Evolutionary conservation across 2,797 vertebrate species (phyloP).

Genomic region (Myotis myotis): DNA sequence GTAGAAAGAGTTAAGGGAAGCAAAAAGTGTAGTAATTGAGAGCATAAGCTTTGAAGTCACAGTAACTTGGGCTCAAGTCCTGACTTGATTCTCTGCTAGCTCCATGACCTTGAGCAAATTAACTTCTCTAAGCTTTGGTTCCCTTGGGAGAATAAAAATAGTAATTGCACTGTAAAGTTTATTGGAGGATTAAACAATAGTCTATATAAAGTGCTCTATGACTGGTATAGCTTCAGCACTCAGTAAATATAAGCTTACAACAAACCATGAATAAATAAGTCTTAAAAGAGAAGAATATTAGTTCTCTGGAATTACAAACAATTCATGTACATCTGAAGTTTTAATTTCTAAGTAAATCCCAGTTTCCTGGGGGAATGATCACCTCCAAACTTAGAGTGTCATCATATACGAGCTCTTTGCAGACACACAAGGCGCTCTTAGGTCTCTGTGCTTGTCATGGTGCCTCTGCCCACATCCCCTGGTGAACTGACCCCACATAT

Average conservation of each 20-base stretch:
- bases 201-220: background rate
- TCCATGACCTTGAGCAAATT: slow-evolving; percentile 31
- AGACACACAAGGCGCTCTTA: background rate
- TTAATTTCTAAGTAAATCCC: background rate
- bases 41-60: background rate
- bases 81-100: background rate
- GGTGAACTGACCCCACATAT: background rate
- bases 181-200: slow-evolving; percentile 31
- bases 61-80: background rate
- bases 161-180: slow-evolving; percentile 14
- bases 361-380: background rate
- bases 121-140: slow-evolving; percentile 30
- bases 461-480: background rate
- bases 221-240: background rate
- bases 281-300: background rate
- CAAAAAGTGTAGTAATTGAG: background rate
- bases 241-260: background rate
- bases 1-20: background rate
- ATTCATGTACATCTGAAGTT: background rate
- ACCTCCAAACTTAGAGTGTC: background rate
- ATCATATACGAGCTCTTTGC: background rate
- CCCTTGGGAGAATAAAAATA: slow-evolving; percentile 48
- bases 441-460: background rate
- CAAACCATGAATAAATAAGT: background rate
- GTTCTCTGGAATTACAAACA: background rate